These are phyloP conservation scores for Lycodopsis pacificus DNA, from an alignment of 2,797 vertebrate species.

Conservation along the genomic window DNA sequence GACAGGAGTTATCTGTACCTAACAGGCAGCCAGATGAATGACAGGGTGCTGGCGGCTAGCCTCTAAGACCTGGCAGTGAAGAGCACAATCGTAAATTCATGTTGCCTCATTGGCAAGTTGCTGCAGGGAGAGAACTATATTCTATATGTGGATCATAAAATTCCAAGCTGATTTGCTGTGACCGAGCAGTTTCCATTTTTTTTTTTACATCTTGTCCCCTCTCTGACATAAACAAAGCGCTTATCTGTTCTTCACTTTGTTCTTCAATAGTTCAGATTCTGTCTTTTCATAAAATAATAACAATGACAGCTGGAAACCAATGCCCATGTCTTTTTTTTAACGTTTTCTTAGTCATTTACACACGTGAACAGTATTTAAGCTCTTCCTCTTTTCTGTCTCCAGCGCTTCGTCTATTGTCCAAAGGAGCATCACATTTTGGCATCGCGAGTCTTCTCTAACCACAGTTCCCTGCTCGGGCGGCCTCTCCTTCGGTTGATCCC, in stretches of 20 bases:
- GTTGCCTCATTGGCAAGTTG: slow-evolving; percentile 31
- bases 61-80: slow-evolving; percentile 41
- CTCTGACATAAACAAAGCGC: slow-evolving; percentile 18
- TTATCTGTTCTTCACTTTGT: slow-evolving; percentile 17
- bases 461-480: slow-evolving; percentile 48
- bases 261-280: slow-evolving; percentile 28
- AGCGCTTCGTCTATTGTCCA: slow-evolving; percentile 36
- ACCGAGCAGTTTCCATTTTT: slow-evolving; percentile 33
- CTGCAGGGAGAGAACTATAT: slow-evolving; percentile 31
- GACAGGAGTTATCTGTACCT: slow-evolving; percentile 70
- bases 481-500: slow-evolving; percentile 31
- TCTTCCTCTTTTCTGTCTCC: slow-evolving; percentile 26
- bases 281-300: slow-evolving; percentile 46
- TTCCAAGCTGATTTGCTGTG: slow-evolving; percentile 38
- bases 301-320: slow-evolving; percentile 17
- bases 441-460: slow-evolving; percentile 32
- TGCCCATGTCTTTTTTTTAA: not conserved
- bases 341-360: slow-evolving; percentile 30
- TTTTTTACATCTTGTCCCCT: slow-evolving; percentile 21
- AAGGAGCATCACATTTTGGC: slow-evolving; percentile 37
- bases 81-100: slow-evolving; percentile 42
- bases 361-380: slow-evolving; percentile 18
- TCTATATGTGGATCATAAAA: slow-evolving; percentile 44
- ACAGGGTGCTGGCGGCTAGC: slow-evolving; percentile 35
- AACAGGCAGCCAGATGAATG: slow-evolving; percentile 71